Evolutionary conservation across 2,113 vertebrate genomes (phyloP).

Genomic region (Sinocyclocheilus rhinocerous): DNA sequence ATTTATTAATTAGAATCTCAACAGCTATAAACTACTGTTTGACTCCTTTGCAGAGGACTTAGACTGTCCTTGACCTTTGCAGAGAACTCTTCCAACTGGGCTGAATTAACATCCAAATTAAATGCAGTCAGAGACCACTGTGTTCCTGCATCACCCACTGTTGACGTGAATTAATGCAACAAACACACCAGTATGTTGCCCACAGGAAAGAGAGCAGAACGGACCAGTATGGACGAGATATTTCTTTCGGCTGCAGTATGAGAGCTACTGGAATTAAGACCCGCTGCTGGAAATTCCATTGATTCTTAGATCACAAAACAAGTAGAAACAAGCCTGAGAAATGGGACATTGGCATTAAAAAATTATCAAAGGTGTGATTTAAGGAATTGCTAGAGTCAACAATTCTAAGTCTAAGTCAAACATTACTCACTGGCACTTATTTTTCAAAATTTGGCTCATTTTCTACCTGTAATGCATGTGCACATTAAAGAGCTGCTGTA

Average conservation of each 20-base stretch:
- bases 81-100: not conserved
- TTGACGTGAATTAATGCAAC: not conserved
- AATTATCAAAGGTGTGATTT: not conserved
- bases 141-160: not conserved
- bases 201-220: conserved; percentile 16
- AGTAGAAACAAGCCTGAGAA: conserved; percentile 53
- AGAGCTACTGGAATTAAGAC: not conserved
- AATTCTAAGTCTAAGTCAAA: not conserved
- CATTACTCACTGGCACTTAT: not conserved
- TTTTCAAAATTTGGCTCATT: not conserved
- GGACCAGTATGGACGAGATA: not conserved
- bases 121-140: not conserved
- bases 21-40: not conserved
- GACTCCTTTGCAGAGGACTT: not conserved
- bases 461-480: not conserved
- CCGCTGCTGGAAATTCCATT: conserved; percentile 65
- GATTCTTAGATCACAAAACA: conserved; percentile 55
- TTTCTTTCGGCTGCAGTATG: not conserved
- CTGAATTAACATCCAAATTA: not conserved
- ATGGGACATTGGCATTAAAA: not conserved
- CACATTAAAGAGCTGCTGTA: not conserved
- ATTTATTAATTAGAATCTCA: not conserved
- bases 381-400: not conserved
- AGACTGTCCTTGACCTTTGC: not conserved
- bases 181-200: not conserved